Conservation (phyloP, 2,113 vertebrate genomes). For the Epinephelus lanceolatus region DNA sequence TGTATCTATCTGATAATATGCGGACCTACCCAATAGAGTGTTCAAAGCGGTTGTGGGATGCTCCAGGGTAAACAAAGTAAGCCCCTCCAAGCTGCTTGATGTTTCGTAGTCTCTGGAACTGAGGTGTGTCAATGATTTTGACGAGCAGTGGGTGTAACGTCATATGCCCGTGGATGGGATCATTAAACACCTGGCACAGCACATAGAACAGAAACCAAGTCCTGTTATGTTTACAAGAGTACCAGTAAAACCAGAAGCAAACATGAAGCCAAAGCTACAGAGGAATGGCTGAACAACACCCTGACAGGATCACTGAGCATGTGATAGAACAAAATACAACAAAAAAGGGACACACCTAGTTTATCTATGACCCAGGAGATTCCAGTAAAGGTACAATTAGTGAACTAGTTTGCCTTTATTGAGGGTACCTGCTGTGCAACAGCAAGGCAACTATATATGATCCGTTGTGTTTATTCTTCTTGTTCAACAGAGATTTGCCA, state of each 20-base stretch:
- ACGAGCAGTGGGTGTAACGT: too few species aligned
- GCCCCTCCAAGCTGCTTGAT: conserved; percentile 94
- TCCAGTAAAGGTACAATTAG: neutral
- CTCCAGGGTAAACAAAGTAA: conserved; percentile 95
- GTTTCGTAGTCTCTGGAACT: conserved; percentile 93
- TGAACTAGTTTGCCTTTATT: neutral
- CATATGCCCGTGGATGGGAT: too few species aligned
- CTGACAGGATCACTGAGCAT: neutral
- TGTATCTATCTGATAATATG: neutral
- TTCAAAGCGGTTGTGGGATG: conserved; percentile 96
- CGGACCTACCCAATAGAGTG: conserved; percentile 89
- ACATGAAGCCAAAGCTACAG: neutral
- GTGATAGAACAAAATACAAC: neutral
- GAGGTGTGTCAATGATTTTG: conserved; percentile 87
- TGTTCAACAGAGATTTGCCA: too few species aligned
- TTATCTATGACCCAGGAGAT: neutral
- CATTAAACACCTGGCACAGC: conserved; percentile 12
- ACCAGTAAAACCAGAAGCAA: neutral
- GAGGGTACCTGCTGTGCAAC: too few species aligned
- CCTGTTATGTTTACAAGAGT: neutral
- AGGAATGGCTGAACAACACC: neutral
- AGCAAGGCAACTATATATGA: too few species aligned
- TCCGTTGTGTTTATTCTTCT: too few species aligned
- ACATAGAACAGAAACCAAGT: neutral
- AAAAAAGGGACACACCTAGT: neutral